Evolutionary conservation across 1,140 invertebrate species (phyloP).

Genomic region (Papilio dardanus): DNA sequence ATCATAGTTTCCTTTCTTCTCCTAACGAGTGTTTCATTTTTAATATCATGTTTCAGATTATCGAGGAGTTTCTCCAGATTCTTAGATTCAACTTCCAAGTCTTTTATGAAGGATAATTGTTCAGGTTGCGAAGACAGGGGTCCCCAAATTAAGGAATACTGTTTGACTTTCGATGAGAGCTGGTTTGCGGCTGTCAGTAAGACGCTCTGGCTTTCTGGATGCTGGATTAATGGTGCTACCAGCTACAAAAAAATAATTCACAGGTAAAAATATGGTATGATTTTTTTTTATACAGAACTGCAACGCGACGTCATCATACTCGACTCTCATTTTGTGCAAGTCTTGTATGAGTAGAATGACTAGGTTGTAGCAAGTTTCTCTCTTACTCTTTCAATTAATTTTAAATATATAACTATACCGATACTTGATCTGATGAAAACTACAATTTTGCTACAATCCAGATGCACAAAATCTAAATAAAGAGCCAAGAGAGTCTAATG

Average conservation of each 20-base stretch:
- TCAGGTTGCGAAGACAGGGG: constrained; percentile 40
- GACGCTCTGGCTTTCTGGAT: constrained; percentile 46
- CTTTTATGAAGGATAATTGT: constrained; percentile 30
- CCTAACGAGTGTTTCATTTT: constrained; percentile 45
- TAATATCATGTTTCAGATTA: constrained; percentile 47
- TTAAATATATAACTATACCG: too few species aligned
- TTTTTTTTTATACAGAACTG: neutral
- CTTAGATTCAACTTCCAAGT: constrained; percentile 43
- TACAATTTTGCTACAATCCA: too few species aligned
- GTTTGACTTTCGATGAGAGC: constrained; percentile 41
- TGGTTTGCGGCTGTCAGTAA: constrained; percentile 46
- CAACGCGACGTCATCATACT: neutral
- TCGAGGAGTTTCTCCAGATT: constrained; percentile 48
- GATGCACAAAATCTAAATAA: too few species aligned
- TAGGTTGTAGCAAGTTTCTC: too few species aligned
- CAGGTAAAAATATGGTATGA: too few species aligned
- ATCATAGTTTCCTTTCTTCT: constrained; percentile 43
- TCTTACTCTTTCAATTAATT: too few species aligned
- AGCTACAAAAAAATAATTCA: too few species aligned
- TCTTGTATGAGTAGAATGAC: too few species aligned
- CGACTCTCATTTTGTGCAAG: too few species aligned
- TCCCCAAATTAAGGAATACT: constrained; percentile 46
- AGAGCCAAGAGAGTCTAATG: too few species aligned
- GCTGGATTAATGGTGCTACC: constrained; percentile 52
- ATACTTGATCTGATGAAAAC: too few species aligned